Conservation (phyloP, 2,888 invertebrate genomes). For the Prosopocoilus inquinatus region DNA sequence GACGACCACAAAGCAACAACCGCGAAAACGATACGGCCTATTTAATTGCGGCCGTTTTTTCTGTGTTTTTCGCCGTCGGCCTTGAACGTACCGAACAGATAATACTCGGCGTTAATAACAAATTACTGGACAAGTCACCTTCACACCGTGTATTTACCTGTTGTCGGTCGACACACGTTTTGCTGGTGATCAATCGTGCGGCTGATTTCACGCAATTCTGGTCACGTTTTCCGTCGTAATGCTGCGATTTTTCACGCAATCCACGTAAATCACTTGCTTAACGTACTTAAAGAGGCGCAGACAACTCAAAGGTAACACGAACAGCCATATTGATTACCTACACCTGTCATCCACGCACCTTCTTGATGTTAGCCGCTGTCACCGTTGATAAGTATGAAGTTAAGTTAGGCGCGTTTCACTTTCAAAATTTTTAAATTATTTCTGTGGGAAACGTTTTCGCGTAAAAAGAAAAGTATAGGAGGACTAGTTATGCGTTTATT, state of each 20-base stretch:
- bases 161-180: slow-evolving; percentile 14
- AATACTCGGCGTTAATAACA: background rate
- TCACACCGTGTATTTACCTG: slow-evolving; percentile 13
- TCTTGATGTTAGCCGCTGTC: background rate
- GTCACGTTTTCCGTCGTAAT: no score
- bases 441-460: no score
- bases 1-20: no score
- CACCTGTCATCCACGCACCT: slow-evolving; percentile 8
- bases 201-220: no score
- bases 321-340: slow-evolving; percentile 17
- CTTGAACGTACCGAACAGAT: background rate
- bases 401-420: no score
- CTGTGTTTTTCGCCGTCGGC: no score
- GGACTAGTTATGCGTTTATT: no score
- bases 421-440: no score
- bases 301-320: slow-evolving; percentile 9
- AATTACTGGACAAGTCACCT: slow-evolving; percentile 7
- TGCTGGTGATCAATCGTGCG: background rate
- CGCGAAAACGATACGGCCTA: no score
- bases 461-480: no score
- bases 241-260: background rate
- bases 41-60: no score
- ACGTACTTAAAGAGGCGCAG: slow-evolving; percentile 12
- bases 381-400: no score
- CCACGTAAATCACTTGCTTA: slow-evolving; percentile 6